Base-by-base conservation (phyloP, 2,113 vertebrate genomes). In the Manacus vitellinus region DNA sequence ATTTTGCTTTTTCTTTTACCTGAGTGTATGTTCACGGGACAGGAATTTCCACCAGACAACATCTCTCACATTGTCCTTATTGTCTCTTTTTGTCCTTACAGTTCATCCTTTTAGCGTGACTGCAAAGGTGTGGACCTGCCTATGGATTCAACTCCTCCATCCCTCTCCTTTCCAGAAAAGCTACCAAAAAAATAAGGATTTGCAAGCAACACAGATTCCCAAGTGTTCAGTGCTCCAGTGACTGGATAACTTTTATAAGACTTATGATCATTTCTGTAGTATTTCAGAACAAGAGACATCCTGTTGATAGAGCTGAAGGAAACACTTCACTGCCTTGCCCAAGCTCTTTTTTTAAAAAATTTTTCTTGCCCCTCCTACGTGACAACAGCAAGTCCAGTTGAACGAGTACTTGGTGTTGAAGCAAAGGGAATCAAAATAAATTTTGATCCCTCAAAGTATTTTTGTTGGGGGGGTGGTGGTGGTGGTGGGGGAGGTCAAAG, bases 191-290 rank as follows among this genome's bases (percentile, higher is more conserved):
- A 72, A 56, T 4, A 55, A 77, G 77, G 70, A 91, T 84, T 96
- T 89, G 71, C 52, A 88, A 92, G 52, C 1, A 0, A 63, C 90
- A 76, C 74, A 79, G 62, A 93, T 92, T 94, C 79, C 89, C 77
- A 66, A 92, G 81, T 63, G 51, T 61, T 84, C 66, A 58, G 25
- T 63, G 73, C 88, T 96, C 61, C 84, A 82, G 61, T 79, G 43
- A 41, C 87, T 95, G 82, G 33, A 82, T 76, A 91, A 25, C 74
- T 95, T 97, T 49, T 78, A 24, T 78, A 95, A 67, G 86, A 91
- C 49, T 80, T 70, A 22, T 5, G 55, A 19, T 41, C 49, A 82
- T 51, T 89, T 84, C 88, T 71, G 56, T 18, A 41, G 61, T 61
- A 51, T 62, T 79, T 89, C 68, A 72, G 37, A 80, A 92, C 74